phyloP scores from a whole-genome alignment of 2,113 vertebrate species.

The Pristiophorus japonicus region DNA sequence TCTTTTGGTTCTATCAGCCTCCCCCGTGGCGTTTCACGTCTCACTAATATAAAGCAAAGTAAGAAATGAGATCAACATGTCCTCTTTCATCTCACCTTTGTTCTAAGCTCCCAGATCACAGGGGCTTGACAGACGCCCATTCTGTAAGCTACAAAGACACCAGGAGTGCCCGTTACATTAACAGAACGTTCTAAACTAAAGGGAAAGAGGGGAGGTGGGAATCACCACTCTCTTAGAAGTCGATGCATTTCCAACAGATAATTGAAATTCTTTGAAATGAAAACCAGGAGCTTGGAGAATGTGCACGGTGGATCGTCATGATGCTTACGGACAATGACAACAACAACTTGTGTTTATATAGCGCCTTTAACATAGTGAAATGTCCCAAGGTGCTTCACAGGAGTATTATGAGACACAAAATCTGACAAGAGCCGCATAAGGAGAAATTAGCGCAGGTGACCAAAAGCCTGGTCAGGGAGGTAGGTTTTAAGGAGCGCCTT shows the following conservation, averaged over 20 bases:
- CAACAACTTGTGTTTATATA: no score
- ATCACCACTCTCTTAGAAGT: neutral
- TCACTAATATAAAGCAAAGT: neutral
- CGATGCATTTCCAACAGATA: neutral
- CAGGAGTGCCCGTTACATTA: neutral
- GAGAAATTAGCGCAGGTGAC: no score
- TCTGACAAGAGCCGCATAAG: no score
- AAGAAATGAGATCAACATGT: neutral
- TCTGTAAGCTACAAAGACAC: neutral
- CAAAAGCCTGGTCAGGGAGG: no score
- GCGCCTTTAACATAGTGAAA: no score
- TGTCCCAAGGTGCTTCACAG: no score
- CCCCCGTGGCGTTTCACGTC: neutral
- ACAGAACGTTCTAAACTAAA: neutral
- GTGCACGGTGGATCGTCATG: neutral
- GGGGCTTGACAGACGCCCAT: neutral
- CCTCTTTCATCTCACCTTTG: neutral
- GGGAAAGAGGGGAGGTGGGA: neutral
- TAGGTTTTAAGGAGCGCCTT: no score
- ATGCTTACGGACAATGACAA: neutral
- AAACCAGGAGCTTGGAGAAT: neutral
- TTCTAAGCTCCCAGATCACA: neutral
- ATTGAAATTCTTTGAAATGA: neutral
- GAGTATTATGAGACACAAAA: no score
- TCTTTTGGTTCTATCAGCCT: neutral